These are phyloP conservation scores for Nothobranchius furzeri DNA, from an alignment of 2,113 vertebrate genomes.

Conservation along the genomic window DNA sequence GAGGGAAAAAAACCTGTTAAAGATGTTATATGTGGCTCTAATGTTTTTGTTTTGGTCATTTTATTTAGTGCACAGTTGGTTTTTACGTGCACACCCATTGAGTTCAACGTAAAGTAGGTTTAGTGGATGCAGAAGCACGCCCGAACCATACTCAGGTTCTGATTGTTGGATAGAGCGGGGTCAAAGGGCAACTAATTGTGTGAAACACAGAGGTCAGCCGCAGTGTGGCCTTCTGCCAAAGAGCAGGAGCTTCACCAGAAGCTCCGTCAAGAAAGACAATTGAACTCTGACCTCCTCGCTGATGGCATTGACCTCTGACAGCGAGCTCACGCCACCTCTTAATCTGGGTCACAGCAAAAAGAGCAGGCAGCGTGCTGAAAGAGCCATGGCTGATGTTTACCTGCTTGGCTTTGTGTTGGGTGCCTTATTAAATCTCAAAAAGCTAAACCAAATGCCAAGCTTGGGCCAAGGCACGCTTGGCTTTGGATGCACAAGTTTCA, in stretches of 20 bases:
- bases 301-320: slow-evolving; percentile 62
- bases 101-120: slow-evolving; percentile 47
- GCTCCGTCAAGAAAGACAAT: slow-evolving; percentile 70
- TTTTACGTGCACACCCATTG: neutral
- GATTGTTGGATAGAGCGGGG: slow-evolving; percentile 58
- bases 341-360: slow-evolving; percentile 46
- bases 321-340: slow-evolving; percentile 40
- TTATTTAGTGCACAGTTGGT: slow-evolving; percentile 14
- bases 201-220: slow-evolving; percentile 65
- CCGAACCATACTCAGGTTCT: slow-evolving; percentile 39
- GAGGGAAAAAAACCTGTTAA: slow-evolving; percentile 2
- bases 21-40: neutral
- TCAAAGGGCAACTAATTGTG: slow-evolving; percentile 79
- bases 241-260: slow-evolving; percentile 58
- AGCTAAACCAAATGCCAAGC: neutral
- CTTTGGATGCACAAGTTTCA: neutral
- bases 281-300: slow-evolving; percentile 63
- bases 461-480: neutral
- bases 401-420: slow-evolving; percentile 7
- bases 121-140: slow-evolving; percentile 68
- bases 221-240: slow-evolving; percentile 52
- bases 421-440: slow-evolving; percentile 7
- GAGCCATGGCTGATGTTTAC: slow-evolving; percentile 26
- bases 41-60: slow-evolving; percentile 33
- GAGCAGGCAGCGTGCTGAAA: slow-evolving; percentile 20